These are phyloP conservation scores for Rhagophthalmus giganteus DNA, from an alignment of 2,888 invertebrate genomes.

Conservation along the genomic window DNA sequence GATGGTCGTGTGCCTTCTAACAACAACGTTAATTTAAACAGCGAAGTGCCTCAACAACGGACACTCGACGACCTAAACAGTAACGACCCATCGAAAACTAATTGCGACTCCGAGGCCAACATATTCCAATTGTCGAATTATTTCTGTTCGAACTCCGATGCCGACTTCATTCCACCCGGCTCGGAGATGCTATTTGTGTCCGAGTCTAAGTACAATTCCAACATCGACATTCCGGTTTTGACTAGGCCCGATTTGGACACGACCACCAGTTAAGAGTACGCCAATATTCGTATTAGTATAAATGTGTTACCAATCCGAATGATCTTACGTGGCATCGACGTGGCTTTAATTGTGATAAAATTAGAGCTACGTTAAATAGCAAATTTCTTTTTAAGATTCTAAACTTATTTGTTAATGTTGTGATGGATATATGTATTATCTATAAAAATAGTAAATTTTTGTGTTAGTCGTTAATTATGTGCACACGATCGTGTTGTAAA, in stretches of 20 bases:
- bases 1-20: not conserved
- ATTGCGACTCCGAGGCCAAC: constrained; percentile 20
- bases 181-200: constrained; percentile 64
- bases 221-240: constrained; percentile 22
- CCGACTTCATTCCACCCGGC: constrained; percentile 59
- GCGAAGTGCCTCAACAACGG: not conserved
- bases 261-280: constrained; percentile 1
- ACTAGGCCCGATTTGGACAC: constrained; percentile 8
- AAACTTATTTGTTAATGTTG: too few species aligned
- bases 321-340: too few species aligned
- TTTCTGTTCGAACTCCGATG: constrained; percentile 60
- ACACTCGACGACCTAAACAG: not conserved
- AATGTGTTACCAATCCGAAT: too few species aligned
- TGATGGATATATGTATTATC: too few species aligned
- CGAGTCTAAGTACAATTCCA: too few species aligned
- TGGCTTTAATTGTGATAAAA: too few species aligned
- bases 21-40: not conserved
- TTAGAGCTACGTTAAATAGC: too few species aligned
- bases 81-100: not conserved
- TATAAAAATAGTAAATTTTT: too few species aligned
- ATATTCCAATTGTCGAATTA: constrained; percentile 69
- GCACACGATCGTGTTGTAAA: too few species aligned
- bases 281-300: too few species aligned
- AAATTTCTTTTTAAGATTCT: too few species aligned
- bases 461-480: too few species aligned